Evolutionary conservation across 2,888 invertebrate genomes (phyloP), one percentile per base, ranked within the genome.

Genomic region (Acronicta psi): DNA sequence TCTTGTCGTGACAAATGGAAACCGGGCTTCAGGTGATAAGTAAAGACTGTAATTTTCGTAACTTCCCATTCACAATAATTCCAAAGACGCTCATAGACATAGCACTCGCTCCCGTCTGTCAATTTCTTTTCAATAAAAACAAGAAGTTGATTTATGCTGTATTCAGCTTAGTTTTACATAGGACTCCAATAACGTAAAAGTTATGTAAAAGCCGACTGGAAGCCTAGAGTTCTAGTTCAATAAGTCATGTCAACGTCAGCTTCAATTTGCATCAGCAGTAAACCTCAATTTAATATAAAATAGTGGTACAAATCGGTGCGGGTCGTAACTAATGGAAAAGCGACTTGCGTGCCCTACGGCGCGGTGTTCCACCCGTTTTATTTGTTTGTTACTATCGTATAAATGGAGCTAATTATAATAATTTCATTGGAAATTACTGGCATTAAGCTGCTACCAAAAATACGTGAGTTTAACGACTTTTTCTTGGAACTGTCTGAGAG

Each of bases 391-490:
- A 90, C 91, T 87, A 88, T 89, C 74, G 86, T 91, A 91, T 92
- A 94, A 94, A 94, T 89, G 89, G 87, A 85, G 83, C 89, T 93
- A 91, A 94, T 94, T 93, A 94, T 94, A 88, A 93, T 93, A 93
- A 94, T 94, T 93, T 93, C 90, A 85, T 84, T 88, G 85, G 81
- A 91, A 93, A 94, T 94, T 90, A 94, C 93, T 90, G 90, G 92
- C 90, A 94, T 94, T 94, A 94, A 89, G 88, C 86, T 91, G 94
- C 94, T 94, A 94, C 94, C 94, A 93, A 94, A 94, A 90, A 92
- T 93, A 93, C 92, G 90, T 92, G 91, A 92, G 89, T 92, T 93
- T 93, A 94, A 94, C 93, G 92, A 94, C 83, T 91, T 91, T 88
- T 94, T 93, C 94, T 90, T 81, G 89, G 94, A 94, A 93, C 80